Base-by-base conservation (phyloP, 2,888 invertebrate species). In the Netelia melanura region DNA sequence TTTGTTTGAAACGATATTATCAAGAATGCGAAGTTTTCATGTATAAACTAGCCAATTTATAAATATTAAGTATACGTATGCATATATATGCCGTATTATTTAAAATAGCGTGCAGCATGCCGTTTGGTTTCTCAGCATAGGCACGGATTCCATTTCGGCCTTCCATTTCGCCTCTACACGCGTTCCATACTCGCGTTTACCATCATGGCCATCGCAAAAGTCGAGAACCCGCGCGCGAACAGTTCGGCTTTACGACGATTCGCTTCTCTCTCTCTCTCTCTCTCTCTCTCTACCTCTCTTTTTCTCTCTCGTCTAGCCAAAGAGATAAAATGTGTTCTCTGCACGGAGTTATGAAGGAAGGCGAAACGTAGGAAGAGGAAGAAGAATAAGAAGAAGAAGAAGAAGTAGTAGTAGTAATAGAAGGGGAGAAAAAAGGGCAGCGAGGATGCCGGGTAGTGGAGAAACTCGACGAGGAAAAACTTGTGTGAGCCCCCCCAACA, bases 171-270 rank as follows among this genome's bases (percentile, higher is more conserved):
- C 38, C 38, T 38, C 38, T 30, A 70, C 38, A 52, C 43, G 48
- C 3, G 14, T 48, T 48, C 48, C 14, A 48, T 48, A 48, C 48
- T 48, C 48, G n/a, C 25, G 67, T 67, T 52, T 21, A 67, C 65
- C 72, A 30, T 68, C 67, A 67, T 65, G 61, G 25, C 78, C 61
- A 67, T 67, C 58, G 61, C 72, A 25, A 61, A 74, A 61, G 38
- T 44, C 21, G 21, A 21, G 11, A 21, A 3, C 30, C n/a, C 74
- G 70, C 65, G 58, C 23, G 38, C 58, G 52, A 62, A 65, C 61
- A 77, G 72, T 84, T 84, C 30, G 76, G 77, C 77, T 81, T 77
- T 77, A 84, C 72, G 72, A 81, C 65, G 72, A 77, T 84, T 81
- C 76, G 71, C 68, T 62, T 77, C 62, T 67, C 65, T 17, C 65